Percentiles rank a stretch among this genome's conserved stretches.
Conservation (phyloP, 2,113 vertebrate species). For the Platysternon megacephalum region DNA sequence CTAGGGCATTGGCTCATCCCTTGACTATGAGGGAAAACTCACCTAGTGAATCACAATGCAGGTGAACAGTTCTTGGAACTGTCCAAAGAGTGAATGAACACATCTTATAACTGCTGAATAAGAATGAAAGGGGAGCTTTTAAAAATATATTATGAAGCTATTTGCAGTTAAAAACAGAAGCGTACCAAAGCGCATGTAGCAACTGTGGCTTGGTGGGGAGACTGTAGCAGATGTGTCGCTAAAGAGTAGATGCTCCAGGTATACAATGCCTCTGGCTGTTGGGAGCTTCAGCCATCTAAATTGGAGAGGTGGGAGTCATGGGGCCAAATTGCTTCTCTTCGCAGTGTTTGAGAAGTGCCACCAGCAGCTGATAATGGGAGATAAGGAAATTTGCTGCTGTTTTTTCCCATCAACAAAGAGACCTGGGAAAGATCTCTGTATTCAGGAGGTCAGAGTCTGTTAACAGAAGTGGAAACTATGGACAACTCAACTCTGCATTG, state of each 20-base stretch:
- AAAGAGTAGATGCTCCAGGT: neutral
- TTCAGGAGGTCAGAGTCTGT: neutral
- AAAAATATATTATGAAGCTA: neutral
- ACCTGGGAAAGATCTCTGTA: neutral
- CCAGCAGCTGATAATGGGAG: neutral
- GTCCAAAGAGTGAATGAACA: neutral
- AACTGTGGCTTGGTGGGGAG: neutral
- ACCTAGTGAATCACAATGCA: neutral
- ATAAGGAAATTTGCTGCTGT: neutral
- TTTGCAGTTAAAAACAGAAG: neutral
- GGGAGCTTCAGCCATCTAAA: neutral
- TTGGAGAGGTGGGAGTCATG: neutral
- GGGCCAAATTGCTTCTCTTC: neutral
- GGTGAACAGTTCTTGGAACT: neutral
- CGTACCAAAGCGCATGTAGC: neutral
- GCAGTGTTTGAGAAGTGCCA: neutral
- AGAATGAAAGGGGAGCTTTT: neutral
- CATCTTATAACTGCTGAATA: neutral
- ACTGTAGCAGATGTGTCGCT: neutral
- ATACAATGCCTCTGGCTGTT: neutral
- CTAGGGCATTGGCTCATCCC: neutral
- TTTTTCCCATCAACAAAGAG: neutral
- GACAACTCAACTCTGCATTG: neutral
- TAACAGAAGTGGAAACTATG: neutral
- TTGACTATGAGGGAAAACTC: neutral